Conservation (phyloP, 2,888 invertebrate genomes). For the Leptopilina syphax region DNA sequence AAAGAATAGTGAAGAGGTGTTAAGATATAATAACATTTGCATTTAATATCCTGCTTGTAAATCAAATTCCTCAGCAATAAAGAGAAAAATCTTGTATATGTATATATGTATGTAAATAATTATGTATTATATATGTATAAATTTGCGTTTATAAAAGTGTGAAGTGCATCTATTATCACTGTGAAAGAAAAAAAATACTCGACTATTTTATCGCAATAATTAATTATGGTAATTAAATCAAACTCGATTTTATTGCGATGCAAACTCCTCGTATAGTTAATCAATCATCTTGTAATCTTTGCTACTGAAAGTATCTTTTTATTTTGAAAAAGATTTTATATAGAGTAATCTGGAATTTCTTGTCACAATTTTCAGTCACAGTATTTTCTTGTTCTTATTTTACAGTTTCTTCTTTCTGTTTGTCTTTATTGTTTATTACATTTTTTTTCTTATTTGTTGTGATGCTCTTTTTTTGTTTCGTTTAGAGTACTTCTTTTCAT, state of each 20-base stretch:
- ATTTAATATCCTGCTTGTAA: constrained; percentile 2
- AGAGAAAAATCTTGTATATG: too few species aligned
- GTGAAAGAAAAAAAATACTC: not conserved
- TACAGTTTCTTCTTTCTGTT: too few species aligned
- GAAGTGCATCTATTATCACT: constrained; percentile 19
- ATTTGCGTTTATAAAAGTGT: not conserved
- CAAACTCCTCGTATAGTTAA: not conserved
- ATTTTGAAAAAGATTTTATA: not conserved
- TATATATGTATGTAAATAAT: too few species aligned
- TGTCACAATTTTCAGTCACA: too few species aligned
- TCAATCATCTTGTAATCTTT: constrained; percentile 5
- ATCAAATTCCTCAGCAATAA: not conserved
- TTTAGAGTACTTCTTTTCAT: too few species aligned
- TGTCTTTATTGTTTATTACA: too few species aligned
- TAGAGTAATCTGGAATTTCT: too few species aligned
- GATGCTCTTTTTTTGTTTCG: too few species aligned
- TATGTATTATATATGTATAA: too few species aligned
- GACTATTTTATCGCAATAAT: not conserved
- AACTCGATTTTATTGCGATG: constrained; percentile 17
- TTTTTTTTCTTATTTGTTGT: too few species aligned
- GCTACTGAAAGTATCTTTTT: constrained; percentile 3
- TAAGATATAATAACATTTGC: constrained; percentile 7
- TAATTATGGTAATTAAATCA: constrained; percentile 7
- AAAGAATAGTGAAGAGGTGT: not conserved
- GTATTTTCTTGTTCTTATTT: too few species aligned